Conservation (phyloP, 2,113 vertebrate genomes). For the Bungarus multicinctus region DNA sequence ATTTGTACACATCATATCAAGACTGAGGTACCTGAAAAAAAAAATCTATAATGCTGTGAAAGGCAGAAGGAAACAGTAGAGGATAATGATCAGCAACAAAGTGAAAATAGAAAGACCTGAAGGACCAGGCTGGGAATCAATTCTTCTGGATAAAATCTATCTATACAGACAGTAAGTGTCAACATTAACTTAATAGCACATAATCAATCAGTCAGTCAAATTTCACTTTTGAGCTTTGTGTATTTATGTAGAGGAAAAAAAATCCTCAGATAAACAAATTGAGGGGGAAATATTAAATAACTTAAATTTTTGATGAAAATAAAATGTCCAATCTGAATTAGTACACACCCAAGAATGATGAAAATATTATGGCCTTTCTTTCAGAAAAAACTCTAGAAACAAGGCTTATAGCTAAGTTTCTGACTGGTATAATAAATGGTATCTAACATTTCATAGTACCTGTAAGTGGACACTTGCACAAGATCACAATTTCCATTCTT, state of each 20-base stretch:
- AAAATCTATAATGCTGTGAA: background rate
- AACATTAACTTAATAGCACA: background rate
- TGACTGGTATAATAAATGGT: background rate
- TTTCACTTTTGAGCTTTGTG: background rate
- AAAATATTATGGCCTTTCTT: background rate
- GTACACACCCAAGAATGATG: background rate
- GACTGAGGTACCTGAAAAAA: background rate
- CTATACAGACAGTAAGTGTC: background rate
- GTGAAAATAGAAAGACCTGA: background rate
- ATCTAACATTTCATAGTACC: background rate
- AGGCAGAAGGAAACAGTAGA: background rate
- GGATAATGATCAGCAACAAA: background rate
- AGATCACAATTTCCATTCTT: background rate
- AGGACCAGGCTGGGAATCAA: background rate
- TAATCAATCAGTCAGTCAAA: background rate
- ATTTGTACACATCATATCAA: background rate
- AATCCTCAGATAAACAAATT: conserved; percentile 1
- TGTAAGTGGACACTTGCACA: background rate
- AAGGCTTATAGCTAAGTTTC: background rate
- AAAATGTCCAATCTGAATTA: background rate
- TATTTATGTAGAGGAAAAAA: background rate
- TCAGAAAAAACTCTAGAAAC: background rate
- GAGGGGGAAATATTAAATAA: background rate
- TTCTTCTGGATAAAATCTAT: background rate
- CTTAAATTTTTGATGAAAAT: background rate